A percentile compares a stretch with the other conserved stretches of the same genome.
Evolutionary conservation across 2,797 vertebrate species (phyloP).

Genomic region (Gymnopithys bicolor): DNA sequence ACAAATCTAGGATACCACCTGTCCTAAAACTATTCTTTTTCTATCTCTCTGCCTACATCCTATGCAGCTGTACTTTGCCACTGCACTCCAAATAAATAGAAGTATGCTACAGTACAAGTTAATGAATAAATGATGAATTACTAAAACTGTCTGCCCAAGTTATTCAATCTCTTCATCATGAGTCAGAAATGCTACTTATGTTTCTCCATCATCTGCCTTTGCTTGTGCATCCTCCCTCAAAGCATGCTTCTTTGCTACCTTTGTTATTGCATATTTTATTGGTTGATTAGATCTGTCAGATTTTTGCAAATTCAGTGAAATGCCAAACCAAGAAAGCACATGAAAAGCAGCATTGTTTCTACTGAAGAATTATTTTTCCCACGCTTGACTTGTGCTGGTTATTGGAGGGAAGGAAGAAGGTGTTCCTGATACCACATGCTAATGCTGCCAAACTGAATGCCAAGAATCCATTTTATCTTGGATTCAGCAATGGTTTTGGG

Average conservation of each 20-base stretch:
- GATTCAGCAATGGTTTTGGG: neutral
- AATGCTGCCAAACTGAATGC: neutral
- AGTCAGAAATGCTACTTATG: constrained; percentile 30
- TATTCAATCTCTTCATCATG: constrained; percentile 36
- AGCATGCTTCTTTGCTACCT: neutral
- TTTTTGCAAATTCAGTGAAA: constrained; percentile 33
- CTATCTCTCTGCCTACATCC: neutral
- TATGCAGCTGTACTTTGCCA: constrained; percentile 25
- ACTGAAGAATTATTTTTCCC: neutral
- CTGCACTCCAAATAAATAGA: constrained; percentile 10
- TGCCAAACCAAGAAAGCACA: neutral
- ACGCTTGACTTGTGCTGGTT: neutral
- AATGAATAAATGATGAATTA: constrained; percentile 68
- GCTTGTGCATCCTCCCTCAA: neutral
- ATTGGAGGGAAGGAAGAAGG: neutral
- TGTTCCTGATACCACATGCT: neutral
- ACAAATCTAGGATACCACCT: constrained; percentile 61
- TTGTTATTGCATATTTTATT: constrained; percentile 6
- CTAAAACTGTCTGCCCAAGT: constrained; percentile 48
- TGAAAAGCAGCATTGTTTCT: neutral
- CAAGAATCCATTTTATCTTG: neutral
- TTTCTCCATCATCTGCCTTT: constrained; percentile 21
- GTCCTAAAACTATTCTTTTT: constrained; percentile 60
- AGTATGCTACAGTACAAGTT: constrained; percentile 14
- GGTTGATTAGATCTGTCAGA: constrained; percentile 19